Evolutionary conservation across 2,797 vertebrate species (phyloP).

Genomic region (Sus cebifrons): DNA sequence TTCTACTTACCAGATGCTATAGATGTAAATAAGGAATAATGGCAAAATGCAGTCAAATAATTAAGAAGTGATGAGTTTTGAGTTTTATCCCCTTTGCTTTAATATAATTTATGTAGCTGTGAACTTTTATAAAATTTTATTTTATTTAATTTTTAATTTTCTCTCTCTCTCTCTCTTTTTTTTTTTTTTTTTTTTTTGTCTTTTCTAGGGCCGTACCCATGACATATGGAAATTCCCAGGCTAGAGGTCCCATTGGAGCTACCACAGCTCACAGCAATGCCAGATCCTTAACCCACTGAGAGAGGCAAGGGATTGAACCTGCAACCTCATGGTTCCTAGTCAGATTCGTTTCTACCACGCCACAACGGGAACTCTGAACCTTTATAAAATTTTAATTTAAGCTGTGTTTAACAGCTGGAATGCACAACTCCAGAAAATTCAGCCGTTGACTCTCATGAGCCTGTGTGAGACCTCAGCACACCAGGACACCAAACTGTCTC

Average conservation of each 20-base stretch:
- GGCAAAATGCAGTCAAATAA: constrained; percentile 8
- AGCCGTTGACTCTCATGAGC: background rate
- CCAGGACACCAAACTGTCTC: background rate
- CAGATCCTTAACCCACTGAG: too few relatives aligned
- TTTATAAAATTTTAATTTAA: background rate
- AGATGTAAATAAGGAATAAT: background rate
- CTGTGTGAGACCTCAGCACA: background rate
- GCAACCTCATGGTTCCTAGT: too few relatives aligned
- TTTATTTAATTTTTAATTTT: too few relatives aligned
- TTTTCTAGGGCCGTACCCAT: too few relatives aligned
- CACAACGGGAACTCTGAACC: too few relatives aligned
- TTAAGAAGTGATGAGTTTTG: background rate
- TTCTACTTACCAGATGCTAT: background rate
- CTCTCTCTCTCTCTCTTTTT: too few relatives aligned
- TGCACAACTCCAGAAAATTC: constrained; percentile 21
- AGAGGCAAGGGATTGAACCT: too few relatives aligned
- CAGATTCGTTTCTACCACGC: too few relatives aligned
- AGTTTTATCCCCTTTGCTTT: background rate
- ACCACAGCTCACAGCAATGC: too few relatives aligned
- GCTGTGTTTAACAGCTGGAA: background rate
- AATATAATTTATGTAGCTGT: background rate
- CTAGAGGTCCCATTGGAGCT: too few relatives aligned
- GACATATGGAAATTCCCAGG: too few relatives aligned
- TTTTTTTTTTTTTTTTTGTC: too few relatives aligned
- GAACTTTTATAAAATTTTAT: background rate